These are phyloP conservation scores for Callipepla squamata DNA, from an alignment of 2,113 vertebrate genomes.

Conservation along the genomic window DNA sequence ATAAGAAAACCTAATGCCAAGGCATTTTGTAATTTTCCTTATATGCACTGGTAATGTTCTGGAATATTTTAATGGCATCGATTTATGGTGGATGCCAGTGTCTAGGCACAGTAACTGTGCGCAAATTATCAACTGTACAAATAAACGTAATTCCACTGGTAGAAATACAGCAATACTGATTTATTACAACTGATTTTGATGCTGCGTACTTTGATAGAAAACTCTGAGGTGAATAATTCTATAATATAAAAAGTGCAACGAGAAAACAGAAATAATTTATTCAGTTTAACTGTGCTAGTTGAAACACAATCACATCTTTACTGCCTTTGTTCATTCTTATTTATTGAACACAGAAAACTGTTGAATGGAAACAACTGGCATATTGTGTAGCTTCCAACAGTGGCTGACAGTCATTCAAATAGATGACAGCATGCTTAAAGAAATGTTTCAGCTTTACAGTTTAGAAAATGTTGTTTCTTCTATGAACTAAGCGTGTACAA, in stretches of 20 bases:
- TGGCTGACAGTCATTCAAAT: constrained; percentile 36
- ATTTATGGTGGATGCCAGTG: neutral
- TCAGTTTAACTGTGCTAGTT: constrained; percentile 37
- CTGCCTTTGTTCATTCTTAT: constrained; percentile 44
- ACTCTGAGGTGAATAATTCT: neutral
- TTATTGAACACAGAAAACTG: constrained; percentile 23
- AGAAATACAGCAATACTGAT: neutral
- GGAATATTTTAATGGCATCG: neutral
- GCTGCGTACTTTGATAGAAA: neutral
- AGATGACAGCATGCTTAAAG: constrained; percentile 41
- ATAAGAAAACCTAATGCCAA: neutral
- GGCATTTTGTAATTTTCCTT: neutral
- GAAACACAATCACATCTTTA: constrained; percentile 27
- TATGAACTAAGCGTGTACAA: neutral
- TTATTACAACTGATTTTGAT: neutral
- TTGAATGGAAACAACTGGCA: neutral
- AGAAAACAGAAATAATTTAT: constrained; percentile 16
- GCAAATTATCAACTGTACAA: neutral
- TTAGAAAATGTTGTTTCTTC: constrained; percentile 8
- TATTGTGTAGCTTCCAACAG: constrained; percentile 44
- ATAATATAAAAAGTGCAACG: neutral
- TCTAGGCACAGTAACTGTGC: neutral
- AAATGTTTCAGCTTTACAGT: constrained; percentile 19
- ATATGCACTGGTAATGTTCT: neutral
- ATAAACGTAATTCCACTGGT: constrained; percentile 6